phyloP scores from a whole-genome alignment of 2,797 vertebrate genomes.

The Scyliorhinus canicula region DNA sequence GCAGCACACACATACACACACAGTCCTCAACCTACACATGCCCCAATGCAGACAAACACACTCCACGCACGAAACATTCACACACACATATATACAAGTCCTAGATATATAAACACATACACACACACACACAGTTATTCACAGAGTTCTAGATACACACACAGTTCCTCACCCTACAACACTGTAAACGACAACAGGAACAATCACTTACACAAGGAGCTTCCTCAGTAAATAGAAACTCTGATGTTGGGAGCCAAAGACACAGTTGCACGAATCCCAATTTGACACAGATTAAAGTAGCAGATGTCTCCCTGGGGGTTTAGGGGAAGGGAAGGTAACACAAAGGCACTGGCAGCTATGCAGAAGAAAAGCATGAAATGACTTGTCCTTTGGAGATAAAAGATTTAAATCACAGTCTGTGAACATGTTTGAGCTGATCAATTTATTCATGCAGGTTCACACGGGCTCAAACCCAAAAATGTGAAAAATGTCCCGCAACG shows the following conservation, averaged over 20 bases:
- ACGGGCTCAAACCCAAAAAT: slow-evolving; percentile 16
- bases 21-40: too few species aligned
- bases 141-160: background rate
- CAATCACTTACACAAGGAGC: background rate
- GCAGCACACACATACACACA: background rate
- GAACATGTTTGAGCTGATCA: background rate
- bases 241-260: background rate
- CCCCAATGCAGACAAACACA: background rate
- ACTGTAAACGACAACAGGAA: background rate
- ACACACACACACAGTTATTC: background rate
- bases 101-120: background rate
- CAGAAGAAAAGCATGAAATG: background rate
- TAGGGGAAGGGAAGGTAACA: background rate
- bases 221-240: background rate
- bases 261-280: background rate
- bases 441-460: background rate
- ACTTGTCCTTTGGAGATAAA: background rate
- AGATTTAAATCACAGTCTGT: background rate
- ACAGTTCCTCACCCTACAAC: background rate
- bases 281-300: background rate
- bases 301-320: background rate
- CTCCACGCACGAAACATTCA: background rate
- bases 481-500: background rate
- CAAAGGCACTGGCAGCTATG: background rate
- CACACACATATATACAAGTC: background rate